A percentile compares a stretch with the other conserved stretches of the same genome.
These are phyloP conservation scores for Drosophila navojoa DNA, from an alignment of 1,140 invertebrate genomes.

Conservation along the genomic window DNA sequence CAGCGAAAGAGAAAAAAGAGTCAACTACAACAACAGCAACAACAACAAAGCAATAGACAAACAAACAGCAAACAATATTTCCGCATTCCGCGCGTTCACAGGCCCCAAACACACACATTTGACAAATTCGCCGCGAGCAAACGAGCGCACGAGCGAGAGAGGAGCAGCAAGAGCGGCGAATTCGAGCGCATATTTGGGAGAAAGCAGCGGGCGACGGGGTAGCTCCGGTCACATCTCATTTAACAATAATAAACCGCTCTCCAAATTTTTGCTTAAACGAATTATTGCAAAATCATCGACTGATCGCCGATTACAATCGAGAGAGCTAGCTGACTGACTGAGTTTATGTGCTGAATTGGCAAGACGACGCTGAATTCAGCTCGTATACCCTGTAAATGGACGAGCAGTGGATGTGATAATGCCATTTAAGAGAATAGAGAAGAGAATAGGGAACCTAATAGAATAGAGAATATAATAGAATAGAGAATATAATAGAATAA, in stretches of 20 bases:
- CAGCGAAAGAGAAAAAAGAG: conserved; percentile 41
- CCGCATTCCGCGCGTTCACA: conserved; percentile 63
- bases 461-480: no score
- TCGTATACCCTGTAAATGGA: conserved; percentile 19
- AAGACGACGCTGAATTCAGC: neutral
- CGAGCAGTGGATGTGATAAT: no score
- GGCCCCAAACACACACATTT: conserved; percentile 63
- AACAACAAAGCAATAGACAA: conserved; percentile 41
- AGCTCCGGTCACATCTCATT: neutral
- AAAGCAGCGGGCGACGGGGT: neutral
- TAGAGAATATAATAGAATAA: no score
- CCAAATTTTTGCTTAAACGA: conserved; percentile 39
- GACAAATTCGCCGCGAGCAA: conserved; percentile 59
- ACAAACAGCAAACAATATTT: conserved; percentile 61
- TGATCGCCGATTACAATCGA: conserved; percentile 39
- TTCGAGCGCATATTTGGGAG: conserved; percentile 1
- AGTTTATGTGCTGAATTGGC: neutral
- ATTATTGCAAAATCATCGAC: conserved; percentile 48
- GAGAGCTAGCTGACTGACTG: conserved; percentile 15
- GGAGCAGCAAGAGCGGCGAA: conserved; percentile 14
- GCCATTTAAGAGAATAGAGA: no score
- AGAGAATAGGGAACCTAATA: no score
- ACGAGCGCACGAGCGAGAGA: neutral
- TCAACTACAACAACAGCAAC: conserved; percentile 46
- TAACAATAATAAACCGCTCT: conserved; percentile 25